phyloP scores from a whole-genome alignment of 2,113 vertebrate species.

The Tetrao urogallus region DNA sequence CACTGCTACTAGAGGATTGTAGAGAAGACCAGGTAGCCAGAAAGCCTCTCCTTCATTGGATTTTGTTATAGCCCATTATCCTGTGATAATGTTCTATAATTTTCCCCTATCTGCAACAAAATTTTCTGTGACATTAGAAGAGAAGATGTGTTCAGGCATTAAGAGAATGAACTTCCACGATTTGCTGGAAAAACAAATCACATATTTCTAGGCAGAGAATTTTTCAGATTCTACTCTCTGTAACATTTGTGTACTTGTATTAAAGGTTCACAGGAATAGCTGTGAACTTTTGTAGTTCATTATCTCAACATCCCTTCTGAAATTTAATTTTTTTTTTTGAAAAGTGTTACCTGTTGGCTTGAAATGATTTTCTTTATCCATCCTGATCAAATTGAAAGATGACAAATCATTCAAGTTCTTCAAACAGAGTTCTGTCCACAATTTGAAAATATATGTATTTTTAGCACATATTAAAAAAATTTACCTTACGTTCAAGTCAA shows the following conservation, averaged over 20 bases:
- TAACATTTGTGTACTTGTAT: not conserved
- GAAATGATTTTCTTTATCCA: constrained; percentile 93
- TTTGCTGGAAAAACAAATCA: not conserved
- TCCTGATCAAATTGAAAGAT: constrained; percentile 88
- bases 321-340: not conserved
- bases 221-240: not conserved
- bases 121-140: not conserved
- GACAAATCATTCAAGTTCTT: constrained; percentile 94
- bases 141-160: not conserved
- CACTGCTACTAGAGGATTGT: not conserved
- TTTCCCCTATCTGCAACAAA: not conserved
- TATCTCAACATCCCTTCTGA: not conserved
- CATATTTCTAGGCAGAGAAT: not conserved
- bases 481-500: not conserved
- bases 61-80: not conserved
- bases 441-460: constrained; percentile 49
- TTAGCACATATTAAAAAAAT: not conserved
- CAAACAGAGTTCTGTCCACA: constrained; percentile 89
- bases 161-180: not conserved
- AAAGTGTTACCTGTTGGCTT: constrained; percentile 89
- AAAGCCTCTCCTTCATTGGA: not conserved
- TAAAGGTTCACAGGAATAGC: not conserved
- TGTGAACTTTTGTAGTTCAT: not conserved
- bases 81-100: not conserved
- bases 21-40: not conserved